Percentiles rank a stretch among this genome's conserved stretches.
Evolutionary conservation across 2,113 vertebrate genomes (phyloP).

Genomic region (Megatriorchis doriae): DNA sequence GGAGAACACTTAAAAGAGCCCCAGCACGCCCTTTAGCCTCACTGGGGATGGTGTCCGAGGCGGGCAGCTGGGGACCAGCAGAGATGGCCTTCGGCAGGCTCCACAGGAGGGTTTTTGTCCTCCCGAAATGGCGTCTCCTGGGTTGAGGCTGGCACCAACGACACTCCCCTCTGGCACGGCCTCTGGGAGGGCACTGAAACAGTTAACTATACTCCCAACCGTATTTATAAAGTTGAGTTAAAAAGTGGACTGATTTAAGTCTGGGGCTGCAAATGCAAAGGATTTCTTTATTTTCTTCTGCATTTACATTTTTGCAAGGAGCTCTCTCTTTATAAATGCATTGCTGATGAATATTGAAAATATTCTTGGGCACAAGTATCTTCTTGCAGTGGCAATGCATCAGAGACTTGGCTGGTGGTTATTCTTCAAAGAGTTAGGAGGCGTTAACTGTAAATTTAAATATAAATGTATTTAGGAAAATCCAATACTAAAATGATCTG

Average conservation of each 20-base stretch:
- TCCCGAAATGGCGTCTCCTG: background rate
- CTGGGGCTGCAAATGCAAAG: background rate
- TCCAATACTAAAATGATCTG: conserved; percentile 7
- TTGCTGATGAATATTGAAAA: conserved; percentile 49
- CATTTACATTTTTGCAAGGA: conserved; percentile 39
- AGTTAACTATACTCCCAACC: background rate
- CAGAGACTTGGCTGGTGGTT: conserved; percentile 8
- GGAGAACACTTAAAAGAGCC: background rate
- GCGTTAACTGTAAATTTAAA: conserved; percentile 2
- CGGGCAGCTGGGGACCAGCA: background rate
- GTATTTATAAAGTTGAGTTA: background rate
- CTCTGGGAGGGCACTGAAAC: background rate
- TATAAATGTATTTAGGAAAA: conserved; percentile 29
- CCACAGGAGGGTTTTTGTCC: background rate
- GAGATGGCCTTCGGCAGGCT: background rate
- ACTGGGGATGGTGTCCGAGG: background rate
- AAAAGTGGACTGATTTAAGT: background rate
- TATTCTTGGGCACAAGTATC: conserved; percentile 23
- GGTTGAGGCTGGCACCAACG: background rate
- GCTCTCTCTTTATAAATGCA: background rate
- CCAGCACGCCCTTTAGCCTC: background rate
- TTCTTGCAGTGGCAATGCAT: conserved; percentile 31
- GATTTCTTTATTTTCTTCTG: conserved; percentile 26
- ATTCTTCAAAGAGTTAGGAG: conserved; percentile 7
- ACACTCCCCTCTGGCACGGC: background rate